Percentiles rank a stretch among this genome's conserved stretches.
Conservation (phyloP, 2,113 vertebrate genomes). For the Macaca mulatta region DNA sequence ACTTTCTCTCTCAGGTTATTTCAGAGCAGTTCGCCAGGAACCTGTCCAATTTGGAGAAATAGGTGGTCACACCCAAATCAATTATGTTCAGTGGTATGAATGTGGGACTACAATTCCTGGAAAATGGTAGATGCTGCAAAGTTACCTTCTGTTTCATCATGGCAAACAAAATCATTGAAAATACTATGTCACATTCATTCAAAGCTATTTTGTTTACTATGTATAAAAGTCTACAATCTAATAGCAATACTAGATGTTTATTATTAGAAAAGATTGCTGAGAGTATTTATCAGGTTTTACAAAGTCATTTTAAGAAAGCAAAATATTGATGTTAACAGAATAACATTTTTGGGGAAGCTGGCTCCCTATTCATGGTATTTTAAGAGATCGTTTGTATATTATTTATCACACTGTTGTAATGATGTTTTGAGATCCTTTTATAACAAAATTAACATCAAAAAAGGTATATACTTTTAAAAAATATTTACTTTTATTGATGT, state of each 20-base stretch:
- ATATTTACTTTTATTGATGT: slow-evolving; percentile 71
- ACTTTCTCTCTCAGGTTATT: slow-evolving; percentile 88
- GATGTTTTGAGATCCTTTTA: slow-evolving; percentile 85
- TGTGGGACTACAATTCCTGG: slow-evolving; percentile 97
- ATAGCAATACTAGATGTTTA: slow-evolving; percentile 85
- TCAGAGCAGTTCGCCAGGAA: slow-evolving; percentile 94
- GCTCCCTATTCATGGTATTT: slow-evolving; percentile 94
- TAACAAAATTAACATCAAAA: slow-evolving; percentile 75
- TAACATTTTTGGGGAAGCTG: slow-evolving; percentile 95
- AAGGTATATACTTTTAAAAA: slow-evolving; percentile 66
- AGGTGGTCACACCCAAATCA: slow-evolving; percentile 92
- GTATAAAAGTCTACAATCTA: slow-evolving; percentile 80
- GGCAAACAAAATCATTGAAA: background rate
- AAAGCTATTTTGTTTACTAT: slow-evolving; percentile 66
- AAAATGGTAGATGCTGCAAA: slow-evolving; percentile 91
- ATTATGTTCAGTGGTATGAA: slow-evolving; percentile 97
- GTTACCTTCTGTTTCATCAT: slow-evolving; percentile 14
- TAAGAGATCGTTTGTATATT: slow-evolving; percentile 93
- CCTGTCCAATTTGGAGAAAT: slow-evolving; percentile 96
- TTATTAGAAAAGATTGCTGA: slow-evolving; percentile 86
- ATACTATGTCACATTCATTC: slow-evolving; percentile 66
- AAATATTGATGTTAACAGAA: slow-evolving; percentile 81
- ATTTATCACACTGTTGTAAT: slow-evolving; percentile 94
- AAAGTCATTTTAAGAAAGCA: slow-evolving; percentile 74
- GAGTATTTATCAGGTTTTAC: slow-evolving; percentile 90